These are phyloP conservation scores for Yponomeuta sedellus DNA, from an alignment of 2,888 invertebrate genomes.

Conservation along the genomic window DNA sequence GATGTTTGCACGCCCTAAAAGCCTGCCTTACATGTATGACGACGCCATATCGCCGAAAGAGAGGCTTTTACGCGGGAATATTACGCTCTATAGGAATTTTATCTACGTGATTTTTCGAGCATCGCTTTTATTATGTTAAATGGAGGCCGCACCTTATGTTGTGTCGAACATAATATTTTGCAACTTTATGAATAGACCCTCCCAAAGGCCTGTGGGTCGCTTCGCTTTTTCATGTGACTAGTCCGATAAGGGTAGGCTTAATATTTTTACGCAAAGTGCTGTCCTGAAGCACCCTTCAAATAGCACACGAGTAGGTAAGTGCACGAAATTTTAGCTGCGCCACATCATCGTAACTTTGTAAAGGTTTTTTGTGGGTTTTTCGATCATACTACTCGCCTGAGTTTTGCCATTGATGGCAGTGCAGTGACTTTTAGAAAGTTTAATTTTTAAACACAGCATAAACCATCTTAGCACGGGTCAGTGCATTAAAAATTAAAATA, in stretches of 20 bases:
- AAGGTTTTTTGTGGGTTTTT: too few species aligned
- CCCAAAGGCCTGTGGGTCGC: slow-evolving; percentile 2
- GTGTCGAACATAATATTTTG: slow-evolving; percentile 6
- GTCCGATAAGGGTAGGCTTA: not conserved
- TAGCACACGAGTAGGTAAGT: not conserved
- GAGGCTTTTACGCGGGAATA: slow-evolving; percentile 13
- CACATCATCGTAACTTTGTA: not conserved
- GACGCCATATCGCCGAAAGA: slow-evolving; percentile 30
- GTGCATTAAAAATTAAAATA: too few species aligned
- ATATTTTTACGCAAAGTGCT: not conserved
- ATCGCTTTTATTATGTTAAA: slow-evolving; percentile 13
- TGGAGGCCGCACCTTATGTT: slow-evolving; percentile 6
- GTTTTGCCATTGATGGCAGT: not conserved
- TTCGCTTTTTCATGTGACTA: not conserved
- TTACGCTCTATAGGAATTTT: slow-evolving; percentile 7
- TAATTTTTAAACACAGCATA: not conserved
- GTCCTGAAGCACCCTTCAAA: not conserved
- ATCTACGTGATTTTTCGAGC: slow-evolving; percentile 13
- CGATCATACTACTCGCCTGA: too few species aligned
- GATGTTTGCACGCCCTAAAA: slow-evolving; percentile 68
- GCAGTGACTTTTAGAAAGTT: not conserved
- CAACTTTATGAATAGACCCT: not conserved
- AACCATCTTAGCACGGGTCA: too few species aligned
- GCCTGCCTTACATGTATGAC: slow-evolving; percentile 41
- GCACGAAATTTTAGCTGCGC: not conserved